Conservation (phyloP, 2,113 vertebrate species). For the Acrocephalus kingi region DNA sequence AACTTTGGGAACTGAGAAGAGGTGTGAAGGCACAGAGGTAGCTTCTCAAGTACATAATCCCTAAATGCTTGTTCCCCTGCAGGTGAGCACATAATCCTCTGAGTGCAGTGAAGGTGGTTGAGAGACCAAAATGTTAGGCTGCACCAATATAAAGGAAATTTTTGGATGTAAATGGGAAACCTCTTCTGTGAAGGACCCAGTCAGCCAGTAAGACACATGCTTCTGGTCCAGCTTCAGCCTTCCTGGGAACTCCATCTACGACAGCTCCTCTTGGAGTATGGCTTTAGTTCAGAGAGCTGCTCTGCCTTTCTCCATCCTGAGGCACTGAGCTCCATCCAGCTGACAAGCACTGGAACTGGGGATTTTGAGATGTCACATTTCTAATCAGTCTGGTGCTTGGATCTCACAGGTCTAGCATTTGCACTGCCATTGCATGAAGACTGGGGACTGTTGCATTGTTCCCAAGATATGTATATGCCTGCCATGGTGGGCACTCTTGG, state of each 20-base stretch:
- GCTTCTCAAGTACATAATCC: background rate
- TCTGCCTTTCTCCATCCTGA: background rate
- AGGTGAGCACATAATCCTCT: background rate
- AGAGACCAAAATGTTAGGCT: background rate
- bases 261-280: rapidly evolving
- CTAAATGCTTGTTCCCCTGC: background rate
- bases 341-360: background rate
- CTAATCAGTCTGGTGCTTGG: background rate
- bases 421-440: background rate
- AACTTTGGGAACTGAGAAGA: background rate
- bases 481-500: background rate
- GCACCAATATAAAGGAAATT: background rate
- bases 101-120: background rate
- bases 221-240: background rate
- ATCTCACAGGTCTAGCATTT: background rate
- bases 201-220: rapidly evolving
- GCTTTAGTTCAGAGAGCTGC: background rate
- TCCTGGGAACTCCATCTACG: rapidly evolving
- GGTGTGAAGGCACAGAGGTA: rapidly evolving
- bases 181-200: background rate
- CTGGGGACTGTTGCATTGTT: background rate
- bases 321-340: background rate
- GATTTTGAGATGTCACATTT: background rate
- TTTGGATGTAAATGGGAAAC: background rate
- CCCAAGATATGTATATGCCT: background rate